Evolutionary conservation across 2,113 vertebrate species (phyloP), one percentile per base, ranked within the genome.

Genomic region (Cheirogaleus medius): DNA sequence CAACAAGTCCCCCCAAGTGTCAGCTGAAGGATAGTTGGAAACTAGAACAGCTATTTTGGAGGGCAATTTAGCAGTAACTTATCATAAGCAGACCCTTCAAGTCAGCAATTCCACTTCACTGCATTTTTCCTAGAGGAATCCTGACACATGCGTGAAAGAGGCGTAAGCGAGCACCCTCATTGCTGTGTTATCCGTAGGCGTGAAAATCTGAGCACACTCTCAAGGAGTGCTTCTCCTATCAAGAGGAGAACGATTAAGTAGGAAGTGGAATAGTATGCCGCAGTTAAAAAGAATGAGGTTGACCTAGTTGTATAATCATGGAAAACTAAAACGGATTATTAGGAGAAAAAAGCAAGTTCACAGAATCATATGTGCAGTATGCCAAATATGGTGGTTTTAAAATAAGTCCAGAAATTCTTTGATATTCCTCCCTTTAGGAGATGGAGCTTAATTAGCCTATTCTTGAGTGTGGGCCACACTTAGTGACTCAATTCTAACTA

Each of bases 101-200:
- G 52, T 87, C 27, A 47, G 39, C 27, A 90, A 74, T 37, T 87
- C 42, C 10, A 86, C 20, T 54, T 90, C 13, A 42, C 13, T 17
- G 44, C 42, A n/a, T 86, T 92, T 92, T 94, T 73, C 68, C 21
- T 84, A 69, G 78, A 77, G 52, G 92, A 90, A 68, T 77, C n/a
- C 52, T 54, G 17, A 68, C 6, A 34, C 27, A 6, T 9, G 34
- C 49, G 47, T 39, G 74, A 47, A 37, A 66, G 42, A 80, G 39
- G 5, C 44, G 44, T 29, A 32, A 37, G 42, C 4, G 52, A 85
- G 27, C 5, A 39, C 4, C 15, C n/a, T 1, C 27, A 5, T 1
- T 54, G n/a, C 44, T 44, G 10, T 68, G n/a, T 60, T 54, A 52
- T 13, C 80, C 94, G 10, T 15, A 63, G n/a, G 20, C n/a, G 8